Conservation (phyloP, 2,113 vertebrate genomes). For the Leptosomus discolor region DNA sequence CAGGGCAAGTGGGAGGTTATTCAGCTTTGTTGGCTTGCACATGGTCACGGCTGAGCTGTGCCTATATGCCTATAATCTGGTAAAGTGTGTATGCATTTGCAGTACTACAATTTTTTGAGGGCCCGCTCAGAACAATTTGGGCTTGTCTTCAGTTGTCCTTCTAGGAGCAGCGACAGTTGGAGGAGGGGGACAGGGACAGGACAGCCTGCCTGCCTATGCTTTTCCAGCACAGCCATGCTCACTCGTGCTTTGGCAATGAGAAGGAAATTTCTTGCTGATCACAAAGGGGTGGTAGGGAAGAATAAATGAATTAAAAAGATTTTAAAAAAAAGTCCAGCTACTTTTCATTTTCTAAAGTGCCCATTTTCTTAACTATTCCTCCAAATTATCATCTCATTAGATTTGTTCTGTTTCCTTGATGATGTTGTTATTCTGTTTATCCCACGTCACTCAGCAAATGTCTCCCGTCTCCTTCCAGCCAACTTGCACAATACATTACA, state of each 20-base stretch:
- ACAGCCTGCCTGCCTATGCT: neutral
- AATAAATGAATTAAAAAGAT: neutral
- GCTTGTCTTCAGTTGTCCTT: neutral
- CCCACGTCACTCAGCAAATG: conserved; percentile 62
- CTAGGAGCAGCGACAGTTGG: neutral
- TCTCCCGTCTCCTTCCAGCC: conserved; percentile 69
- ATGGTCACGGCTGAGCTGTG: accelerated
- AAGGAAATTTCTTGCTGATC: neutral
- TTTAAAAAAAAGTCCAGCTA: neutral
- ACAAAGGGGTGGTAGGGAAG: neutral
- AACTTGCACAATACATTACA: conserved; percentile 77
- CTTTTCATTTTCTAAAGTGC: conserved; percentile 53
- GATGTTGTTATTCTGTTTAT: conserved; percentile 72
- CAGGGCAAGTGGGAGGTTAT: neutral
- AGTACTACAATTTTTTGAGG: neutral
- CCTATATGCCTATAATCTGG: neutral
- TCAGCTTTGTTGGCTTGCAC: accelerated
- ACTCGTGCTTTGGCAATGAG: accelerated
- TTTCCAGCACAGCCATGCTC: accelerated
- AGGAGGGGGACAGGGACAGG: neutral
- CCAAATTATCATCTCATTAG: conserved; percentile 66
- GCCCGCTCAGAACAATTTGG: neutral
- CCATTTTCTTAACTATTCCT: conserved; percentile 58
- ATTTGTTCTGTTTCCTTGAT: conserved; percentile 42
- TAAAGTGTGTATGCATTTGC: neutral